Evolutionary conservation across 2,888 invertebrate genomes (phyloP), one percentile per base, ranked within the genome.

Genomic region (Calliopum simillimum): DNA sequence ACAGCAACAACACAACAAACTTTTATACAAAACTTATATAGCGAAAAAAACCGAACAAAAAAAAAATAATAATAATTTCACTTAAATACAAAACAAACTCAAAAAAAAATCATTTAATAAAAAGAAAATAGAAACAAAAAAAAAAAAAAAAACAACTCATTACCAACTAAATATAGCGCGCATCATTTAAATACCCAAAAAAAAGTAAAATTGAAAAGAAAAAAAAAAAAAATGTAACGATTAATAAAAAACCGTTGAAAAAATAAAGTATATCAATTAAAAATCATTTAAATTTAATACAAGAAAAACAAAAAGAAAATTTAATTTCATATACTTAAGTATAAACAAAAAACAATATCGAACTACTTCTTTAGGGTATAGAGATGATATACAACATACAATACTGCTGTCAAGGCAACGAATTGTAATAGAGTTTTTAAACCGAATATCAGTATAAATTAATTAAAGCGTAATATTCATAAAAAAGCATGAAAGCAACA

Each of bases 161-260:
- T 49, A 55, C 65, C 16, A 19, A 46, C 14, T 55, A 70, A 70
- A 70, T 75, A 77, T 80, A 82, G 80, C 77, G 79, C 80, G 80
- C 80, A 79, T 81, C 81, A 76, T 74, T 69, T 75, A 73, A 77
- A 72, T 73, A 77, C 75, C 75, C 73, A 74, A 69, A 19, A 68
- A 65, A 71, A 71, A 70, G 53, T 61, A 71, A 49, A 44, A n/a
- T n/a, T n/a, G n/a, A n/a, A n/a, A n/a, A n/a, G n/a, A 51, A 49
- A 44, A 72, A 70, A 69, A 46, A 66, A 46, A 66, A 16, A 59
- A 49, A 46, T 59, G 41, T 70, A 72, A 68, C 67, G 66, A 71
- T 71, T 53, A 65, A 70, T 65, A 71, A 16, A 67, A 61, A 23
- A 47, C n/a, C 8, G 68, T 53, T 46, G 19, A 11, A 68, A 33